Evolutionary conservation across 2,888 invertebrate species (phyloP).

Genomic region (Hemaris fuciformis): DNA sequence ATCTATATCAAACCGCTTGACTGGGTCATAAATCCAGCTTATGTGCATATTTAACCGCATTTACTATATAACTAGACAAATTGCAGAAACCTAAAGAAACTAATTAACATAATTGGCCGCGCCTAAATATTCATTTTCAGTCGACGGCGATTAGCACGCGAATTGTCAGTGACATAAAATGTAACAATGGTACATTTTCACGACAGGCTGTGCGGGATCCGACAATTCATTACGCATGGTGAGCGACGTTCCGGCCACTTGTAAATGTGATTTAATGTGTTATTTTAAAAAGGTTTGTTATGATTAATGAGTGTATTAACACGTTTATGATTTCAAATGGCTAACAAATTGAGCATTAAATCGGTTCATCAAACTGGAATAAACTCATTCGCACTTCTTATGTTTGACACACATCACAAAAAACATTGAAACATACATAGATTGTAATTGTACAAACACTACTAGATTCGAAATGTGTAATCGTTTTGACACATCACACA

Average conservation of each 20-base stretch:
- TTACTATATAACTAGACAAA: conserved; percentile 19
- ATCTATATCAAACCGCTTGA: neutral
- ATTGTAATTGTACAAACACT: neutral
- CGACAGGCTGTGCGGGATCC: neutral
- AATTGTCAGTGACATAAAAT: neutral
- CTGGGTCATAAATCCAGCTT: neutral
- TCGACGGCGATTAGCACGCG: neutral
- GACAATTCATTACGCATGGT: neutral
- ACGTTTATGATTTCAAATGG: conserved; percentile 2
- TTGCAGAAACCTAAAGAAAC: conserved; percentile 22
- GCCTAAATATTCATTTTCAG: conserved; percentile 9
- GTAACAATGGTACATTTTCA: neutral
- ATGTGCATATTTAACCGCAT: conserved; percentile 24
- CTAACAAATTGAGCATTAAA: conserved; percentile 5
- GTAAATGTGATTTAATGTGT: neutral
- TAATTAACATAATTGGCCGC: conserved; percentile 25
- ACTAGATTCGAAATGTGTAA: neutral
- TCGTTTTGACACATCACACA: neutral
- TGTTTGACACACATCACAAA: neutral
- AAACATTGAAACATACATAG: neutral
- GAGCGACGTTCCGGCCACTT: neutral
- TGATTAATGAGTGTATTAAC: neutral
- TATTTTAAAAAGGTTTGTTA: neutral
- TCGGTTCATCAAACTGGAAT: conserved; percentile 13
- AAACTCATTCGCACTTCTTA: neutral